A percentile compares a stretch with the other conserved stretches of the same genome.
Evolutionary conservation across 2,113 vertebrate genomes (phyloP).

Genomic region (Alligator sinensis): DNA sequence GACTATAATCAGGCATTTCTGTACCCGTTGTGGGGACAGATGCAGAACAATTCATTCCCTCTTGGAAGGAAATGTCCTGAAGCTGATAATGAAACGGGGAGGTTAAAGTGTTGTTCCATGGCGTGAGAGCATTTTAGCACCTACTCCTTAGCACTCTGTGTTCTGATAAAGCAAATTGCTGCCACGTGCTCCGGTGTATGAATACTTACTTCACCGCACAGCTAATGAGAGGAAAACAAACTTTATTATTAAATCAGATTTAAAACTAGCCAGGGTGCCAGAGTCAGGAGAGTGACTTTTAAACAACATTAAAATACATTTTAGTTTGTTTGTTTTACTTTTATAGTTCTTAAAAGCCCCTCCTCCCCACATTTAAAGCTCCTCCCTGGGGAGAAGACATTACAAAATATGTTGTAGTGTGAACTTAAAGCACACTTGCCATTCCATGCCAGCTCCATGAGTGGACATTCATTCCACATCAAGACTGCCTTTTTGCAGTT

Average conservation of each 20-base stretch:
- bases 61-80: neutral
- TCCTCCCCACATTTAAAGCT: neutral
- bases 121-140: neutral
- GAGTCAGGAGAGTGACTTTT: neutral
- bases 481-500: neutral
- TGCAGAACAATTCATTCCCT: neutral
- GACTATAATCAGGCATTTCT: rapidly evolving
- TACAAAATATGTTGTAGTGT: neutral
- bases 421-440: neutral
- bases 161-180: neutral
- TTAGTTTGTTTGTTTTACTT: neutral
- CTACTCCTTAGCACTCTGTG: neutral
- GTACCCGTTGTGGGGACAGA: rapidly evolving
- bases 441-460: neutral
- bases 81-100: neutral
- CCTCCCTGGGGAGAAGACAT: neutral
- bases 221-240: neutral
- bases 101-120: neutral
- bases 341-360: neutral
- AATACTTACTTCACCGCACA: neutral
- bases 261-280: neutral
- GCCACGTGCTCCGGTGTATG: rapidly evolving
- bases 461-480: neutral
- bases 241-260: neutral
- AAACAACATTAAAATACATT: neutral